phyloP scores from a whole-genome alignment of 2,113 vertebrate genomes.

The Xiphophorus couchianus region DNA sequence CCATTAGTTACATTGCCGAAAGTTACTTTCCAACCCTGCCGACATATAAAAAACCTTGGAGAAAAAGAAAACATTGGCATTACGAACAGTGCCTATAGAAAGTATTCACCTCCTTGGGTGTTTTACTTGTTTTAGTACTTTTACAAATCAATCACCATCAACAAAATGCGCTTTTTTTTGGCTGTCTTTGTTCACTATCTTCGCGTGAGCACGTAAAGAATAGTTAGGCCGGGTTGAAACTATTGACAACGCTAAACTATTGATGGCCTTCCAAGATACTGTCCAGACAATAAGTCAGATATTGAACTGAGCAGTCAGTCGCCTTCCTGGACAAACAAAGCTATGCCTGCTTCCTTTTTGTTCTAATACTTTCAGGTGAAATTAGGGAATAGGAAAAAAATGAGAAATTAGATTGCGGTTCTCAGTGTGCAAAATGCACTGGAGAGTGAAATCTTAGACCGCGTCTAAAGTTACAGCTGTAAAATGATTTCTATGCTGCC shows the following conservation, averaged over 20 bases:
- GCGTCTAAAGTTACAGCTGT: neutral
- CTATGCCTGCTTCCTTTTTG: neutral
- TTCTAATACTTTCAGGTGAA: too few species aligned
- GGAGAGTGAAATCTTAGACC: neutral
- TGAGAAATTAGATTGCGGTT: neutral
- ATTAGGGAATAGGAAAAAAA: neutral
- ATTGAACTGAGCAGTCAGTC: too few species aligned
- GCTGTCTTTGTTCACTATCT: too few species aligned
- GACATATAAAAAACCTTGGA: constrained; percentile 61
- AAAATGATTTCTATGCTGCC: neutral
- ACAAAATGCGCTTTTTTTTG: too few species aligned
- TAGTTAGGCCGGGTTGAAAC: too few species aligned
- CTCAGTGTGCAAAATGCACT: neutral
- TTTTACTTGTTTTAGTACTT: too few species aligned
- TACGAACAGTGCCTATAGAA: neutral
- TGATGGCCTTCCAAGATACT: too few species aligned
- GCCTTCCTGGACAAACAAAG: neutral
- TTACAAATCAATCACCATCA: too few species aligned
- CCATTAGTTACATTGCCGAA: constrained; percentile 31
- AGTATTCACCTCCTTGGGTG: too few species aligned
- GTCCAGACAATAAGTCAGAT: too few species aligned
- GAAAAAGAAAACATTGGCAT: constrained; percentile 41
- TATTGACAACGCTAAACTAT: too few species aligned
- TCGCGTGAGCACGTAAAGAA: too few species aligned
- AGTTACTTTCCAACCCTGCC: constrained; percentile 51